Percentiles rank a stretch among this genome's conserved stretches.
phyloP scores from a whole-genome alignment of 2,888 invertebrate species.

The Campoplex capitator region DNA sequence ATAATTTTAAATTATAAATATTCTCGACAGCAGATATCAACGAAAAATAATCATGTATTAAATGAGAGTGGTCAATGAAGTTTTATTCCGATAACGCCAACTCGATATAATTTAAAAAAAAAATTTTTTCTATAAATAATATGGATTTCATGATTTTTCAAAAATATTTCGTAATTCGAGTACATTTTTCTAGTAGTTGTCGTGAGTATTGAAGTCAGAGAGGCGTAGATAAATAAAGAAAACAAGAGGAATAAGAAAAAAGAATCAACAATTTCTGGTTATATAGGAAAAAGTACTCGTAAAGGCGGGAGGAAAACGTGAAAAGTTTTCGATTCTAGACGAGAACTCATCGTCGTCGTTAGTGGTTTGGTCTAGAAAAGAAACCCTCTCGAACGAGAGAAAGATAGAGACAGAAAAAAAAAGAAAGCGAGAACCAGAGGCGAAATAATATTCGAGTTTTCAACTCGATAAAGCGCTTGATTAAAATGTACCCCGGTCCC shows the following conservation, averaged over 20 bases:
- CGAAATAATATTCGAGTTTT: slow-evolving; percentile 79
- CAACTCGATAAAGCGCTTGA: slow-evolving; percentile 80
- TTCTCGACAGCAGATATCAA: too few species aligned
- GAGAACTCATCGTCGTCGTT: slow-evolving; percentile 44
- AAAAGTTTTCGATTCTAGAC: slow-evolving; percentile 54
- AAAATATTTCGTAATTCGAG: background rate
- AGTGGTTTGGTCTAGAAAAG: slow-evolving; percentile 53
- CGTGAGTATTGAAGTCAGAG: background rate
- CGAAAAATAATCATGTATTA: too few species aligned
- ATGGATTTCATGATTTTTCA: background rate
- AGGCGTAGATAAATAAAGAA: background rate
- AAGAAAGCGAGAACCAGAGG: slow-evolving; percentile 11
- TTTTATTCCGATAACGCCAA: too few species aligned
- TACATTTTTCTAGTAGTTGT: background rate
- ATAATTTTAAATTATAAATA: too few species aligned
- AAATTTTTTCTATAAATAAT: background rate
- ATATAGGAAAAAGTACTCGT: slow-evolving; percentile 25
- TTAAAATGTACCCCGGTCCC: slow-evolving; percentile 75
- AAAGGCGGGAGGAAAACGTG: slow-evolving; percentile 26
- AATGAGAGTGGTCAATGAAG: too few species aligned
- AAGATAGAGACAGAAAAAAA: slow-evolving; percentile 7
- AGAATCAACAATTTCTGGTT: background rate
- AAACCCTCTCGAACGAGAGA: slow-evolving; percentile 39
- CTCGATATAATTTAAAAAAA: background rate
- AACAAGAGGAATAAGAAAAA: background rate